Percentiles rank a stretch among this genome's conserved stretches.
phyloP scores from a whole-genome alignment of 2,888 invertebrate species.

The Dendrolimus pini region DNA sequence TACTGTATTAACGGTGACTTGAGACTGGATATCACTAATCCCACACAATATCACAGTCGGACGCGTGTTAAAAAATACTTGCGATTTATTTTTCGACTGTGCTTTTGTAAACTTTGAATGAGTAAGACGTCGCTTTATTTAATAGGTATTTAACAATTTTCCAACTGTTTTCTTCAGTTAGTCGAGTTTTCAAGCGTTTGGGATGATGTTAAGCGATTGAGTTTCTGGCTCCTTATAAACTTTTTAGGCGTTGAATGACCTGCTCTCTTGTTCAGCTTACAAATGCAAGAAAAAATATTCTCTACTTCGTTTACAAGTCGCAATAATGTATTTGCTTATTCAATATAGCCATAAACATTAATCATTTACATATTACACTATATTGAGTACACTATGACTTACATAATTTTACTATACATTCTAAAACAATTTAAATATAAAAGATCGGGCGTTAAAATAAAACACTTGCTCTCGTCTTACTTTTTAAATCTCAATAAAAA shows the following conservation, averaged over 20 bases:
- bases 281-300: no score
- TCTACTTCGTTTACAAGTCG: no score
- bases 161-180: conserved; percentile 39
- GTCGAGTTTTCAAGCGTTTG: conserved; percentile 42
- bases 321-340: no score
- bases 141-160: conserved; percentile 35
- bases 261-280: conserved; percentile 12
- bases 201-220: conserved; percentile 35
- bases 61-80: conserved; percentile 19
- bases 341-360: no score
- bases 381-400: no score
- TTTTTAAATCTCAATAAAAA: no score
- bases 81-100: conserved; percentile 22
- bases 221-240: conserved; percentile 37
- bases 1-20: conserved; percentile 27
- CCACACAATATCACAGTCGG: conserved; percentile 9
- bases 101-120: conserved; percentile 21
- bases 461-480: no score
- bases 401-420: no score
- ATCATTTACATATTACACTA: no score
- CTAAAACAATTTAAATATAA: no score
- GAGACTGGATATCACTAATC: conserved; percentile 24
- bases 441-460: no score
- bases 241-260: conserved; percentile 40
- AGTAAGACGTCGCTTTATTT: conserved; percentile 32